These are phyloP conservation scores for Eilema depressum DNA, from an alignment of 2,888 invertebrate species.

Conservation along the genomic window DNA sequence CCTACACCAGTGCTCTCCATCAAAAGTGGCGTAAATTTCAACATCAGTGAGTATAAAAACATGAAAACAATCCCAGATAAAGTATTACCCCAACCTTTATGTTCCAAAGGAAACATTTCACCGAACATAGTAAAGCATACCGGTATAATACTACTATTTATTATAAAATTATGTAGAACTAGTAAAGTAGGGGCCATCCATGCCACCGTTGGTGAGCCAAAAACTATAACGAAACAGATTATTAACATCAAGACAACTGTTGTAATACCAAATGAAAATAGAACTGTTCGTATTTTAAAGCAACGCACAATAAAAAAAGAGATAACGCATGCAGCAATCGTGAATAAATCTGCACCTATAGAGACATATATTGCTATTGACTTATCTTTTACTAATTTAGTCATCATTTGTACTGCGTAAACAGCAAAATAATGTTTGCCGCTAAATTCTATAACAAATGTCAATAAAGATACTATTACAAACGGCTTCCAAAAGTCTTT, in stretches of 20 bases:
- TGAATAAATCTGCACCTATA: not conserved
- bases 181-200: conserved; percentile 3
- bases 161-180: not conserved
- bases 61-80: not conserved
- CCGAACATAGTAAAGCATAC: conserved; percentile 4
- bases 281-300: too few species aligned
- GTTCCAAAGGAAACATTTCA: conserved; percentile 12
- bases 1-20: too few species aligned
- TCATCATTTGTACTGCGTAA: conserved; percentile 9
- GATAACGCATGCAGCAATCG: too few species aligned
- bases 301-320: too few species aligned
- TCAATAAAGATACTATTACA: not conserved
- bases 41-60: too few species aligned
- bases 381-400: not conserved
- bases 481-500: conserved; percentile 5
- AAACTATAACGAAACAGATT: conserved; percentile 8
- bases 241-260: not conserved
- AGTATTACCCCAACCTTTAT: conserved; percentile 5
- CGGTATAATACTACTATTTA: conserved; percentile 11
- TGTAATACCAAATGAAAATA: conserved; percentile 1
- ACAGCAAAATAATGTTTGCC: conserved; percentile 13
- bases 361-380: conserved; percentile 6
- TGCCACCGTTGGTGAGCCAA: not conserved
- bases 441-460: conserved; percentile 1
- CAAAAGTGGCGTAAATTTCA: too few species aligned